Conservation (phyloP, 2,888 invertebrate species). For the Hirtodrosophila cameraria region DNA sequence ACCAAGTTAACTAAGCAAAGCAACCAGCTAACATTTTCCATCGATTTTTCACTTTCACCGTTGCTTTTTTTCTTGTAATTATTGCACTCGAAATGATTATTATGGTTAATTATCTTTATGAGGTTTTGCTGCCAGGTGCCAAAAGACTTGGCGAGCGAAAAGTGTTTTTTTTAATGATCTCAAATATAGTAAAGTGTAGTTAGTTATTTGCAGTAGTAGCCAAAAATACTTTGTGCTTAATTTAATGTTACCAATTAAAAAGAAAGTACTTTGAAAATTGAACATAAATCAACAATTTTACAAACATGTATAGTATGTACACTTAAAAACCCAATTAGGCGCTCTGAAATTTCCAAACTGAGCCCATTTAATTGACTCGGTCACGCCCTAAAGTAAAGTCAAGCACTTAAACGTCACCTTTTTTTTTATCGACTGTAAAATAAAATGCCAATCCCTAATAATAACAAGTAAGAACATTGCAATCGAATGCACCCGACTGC, state of each 20-base stretch:
- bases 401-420: conserved; percentile 10
- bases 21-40: conserved; percentile 42
- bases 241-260: background rate
- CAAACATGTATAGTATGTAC: background rate
- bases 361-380: conserved; percentile 5
- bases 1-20: conserved; percentile 12
- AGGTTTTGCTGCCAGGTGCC: conserved; percentile 22
- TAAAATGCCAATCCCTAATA: background rate
- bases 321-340: conserved; percentile 1
- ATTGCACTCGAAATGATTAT: conserved; percentile 52
- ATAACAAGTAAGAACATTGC: background rate
- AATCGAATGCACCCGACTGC: no score
- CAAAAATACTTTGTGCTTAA: conserved; percentile 19
- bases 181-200: no score
- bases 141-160: conserved; percentile 22
- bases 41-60: conserved; percentile 74
- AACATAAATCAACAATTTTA: conserved; percentile 8
- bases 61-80: conserved; percentile 38
- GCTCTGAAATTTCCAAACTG: conserved; percentile 4
- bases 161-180: conserved; percentile 11
- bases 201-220: no score
- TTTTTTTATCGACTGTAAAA: background rate
- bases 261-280: conserved; percentile 22
- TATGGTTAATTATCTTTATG: conserved; percentile 64
- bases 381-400: conserved; percentile 20